Percentiles rank a stretch among this genome's conserved stretches.
Conservation (phyloP, 2,113 vertebrate genomes). For the Sylvilagus bachmani region DNA sequence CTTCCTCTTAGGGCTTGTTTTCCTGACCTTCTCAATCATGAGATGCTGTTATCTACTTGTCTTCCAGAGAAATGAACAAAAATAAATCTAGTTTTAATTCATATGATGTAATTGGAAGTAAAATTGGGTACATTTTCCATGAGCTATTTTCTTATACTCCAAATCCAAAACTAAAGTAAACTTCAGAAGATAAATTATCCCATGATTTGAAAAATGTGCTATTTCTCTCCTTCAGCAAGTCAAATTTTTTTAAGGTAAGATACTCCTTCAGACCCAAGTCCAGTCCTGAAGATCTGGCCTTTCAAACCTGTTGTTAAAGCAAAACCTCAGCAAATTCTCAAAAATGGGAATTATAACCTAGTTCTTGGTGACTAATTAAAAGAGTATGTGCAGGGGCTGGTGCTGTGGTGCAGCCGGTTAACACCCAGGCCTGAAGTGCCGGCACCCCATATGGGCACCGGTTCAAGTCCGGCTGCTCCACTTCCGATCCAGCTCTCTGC, state of each 20-base stretch:
- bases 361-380: neutral
- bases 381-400: neutral
- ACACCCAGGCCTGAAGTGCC: too few species aligned
- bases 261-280: neutral
- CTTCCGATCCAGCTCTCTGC: too few species aligned
- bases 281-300: neutral
- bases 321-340: neutral
- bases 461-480: too few species aligned
- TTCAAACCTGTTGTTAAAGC: neutral
- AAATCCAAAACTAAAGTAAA: neutral
- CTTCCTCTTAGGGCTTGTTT: neutral
- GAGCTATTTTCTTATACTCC: neutral
- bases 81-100: slow-evolving; percentile 45
- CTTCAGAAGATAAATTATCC: neutral
- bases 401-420: too few species aligned
- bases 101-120: slow-evolving; percentile 32
- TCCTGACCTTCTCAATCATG: neutral
- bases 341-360: neutral
- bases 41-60: neutral
- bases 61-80: neutral
- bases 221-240: neutral
- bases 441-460: too few species aligned
- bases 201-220: neutral
- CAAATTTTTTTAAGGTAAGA: neutral
- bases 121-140: neutral